These are phyloP conservation scores for Lacerta viridis DNA, from an alignment of 2,797 vertebrate species.

Conservation along the genomic window DNA sequence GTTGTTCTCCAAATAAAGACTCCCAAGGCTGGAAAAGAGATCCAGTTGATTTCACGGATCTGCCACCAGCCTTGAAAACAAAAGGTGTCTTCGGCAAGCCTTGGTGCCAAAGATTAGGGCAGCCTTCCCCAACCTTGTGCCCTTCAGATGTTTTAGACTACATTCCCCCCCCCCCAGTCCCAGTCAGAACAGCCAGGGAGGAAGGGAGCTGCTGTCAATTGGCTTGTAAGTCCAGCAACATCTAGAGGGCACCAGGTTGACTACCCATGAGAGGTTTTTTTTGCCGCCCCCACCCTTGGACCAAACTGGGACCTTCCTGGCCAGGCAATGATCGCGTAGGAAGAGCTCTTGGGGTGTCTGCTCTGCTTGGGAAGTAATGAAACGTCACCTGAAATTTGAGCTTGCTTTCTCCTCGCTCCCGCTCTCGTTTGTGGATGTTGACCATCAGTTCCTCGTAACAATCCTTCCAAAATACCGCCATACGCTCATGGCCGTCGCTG, in stretches of 20 bases:
- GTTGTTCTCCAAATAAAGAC: not conserved
- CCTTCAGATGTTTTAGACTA: not conserved
- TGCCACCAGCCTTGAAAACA: not conserved
- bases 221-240: not conserved
- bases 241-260: not conserved
- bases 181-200: too few species aligned
- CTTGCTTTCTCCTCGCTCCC: slow-evolving; percentile 97
- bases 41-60: not conserved
- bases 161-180: too few species aligned
- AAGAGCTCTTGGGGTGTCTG: not conserved
- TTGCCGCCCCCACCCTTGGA: too few species aligned
- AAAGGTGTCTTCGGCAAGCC: not conserved
- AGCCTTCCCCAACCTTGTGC: not conserved
- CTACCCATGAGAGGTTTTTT: too few species aligned
- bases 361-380: not conserved
- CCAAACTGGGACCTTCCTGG: not conserved
- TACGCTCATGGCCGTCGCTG: slow-evolving; percentile 89
- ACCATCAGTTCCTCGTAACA: slow-evolving; percentile 96
- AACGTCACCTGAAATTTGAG: slow-evolving; percentile 94
- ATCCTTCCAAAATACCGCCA: slow-evolving; percentile 96
- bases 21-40: not conserved
- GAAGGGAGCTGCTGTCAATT: not conserved
- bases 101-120: not conserved
- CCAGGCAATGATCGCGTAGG: not conserved
- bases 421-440: slow-evolving; percentile 91